Evolutionary conservation across 2,888 invertebrate genomes (phyloP).

Genomic region (Iphiclides podalirius): DNA sequence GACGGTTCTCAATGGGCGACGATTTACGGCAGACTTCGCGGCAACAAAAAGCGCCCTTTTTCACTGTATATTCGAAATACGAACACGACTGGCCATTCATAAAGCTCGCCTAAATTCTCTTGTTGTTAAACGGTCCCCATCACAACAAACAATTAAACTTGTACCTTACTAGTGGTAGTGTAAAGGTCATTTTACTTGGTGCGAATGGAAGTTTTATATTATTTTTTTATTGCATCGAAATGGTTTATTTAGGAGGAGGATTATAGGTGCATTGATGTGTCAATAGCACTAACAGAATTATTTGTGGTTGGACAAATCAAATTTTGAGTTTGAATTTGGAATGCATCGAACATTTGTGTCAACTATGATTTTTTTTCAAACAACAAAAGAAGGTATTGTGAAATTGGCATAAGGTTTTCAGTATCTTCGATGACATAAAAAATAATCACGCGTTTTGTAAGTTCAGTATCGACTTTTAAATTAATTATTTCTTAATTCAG

Average conservation of each 20-base stretch:
- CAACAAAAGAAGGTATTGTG: too few species aligned
- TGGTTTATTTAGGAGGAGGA: constrained; percentile 32
- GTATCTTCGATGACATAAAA: too few species aligned
- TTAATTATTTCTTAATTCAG: too few species aligned
- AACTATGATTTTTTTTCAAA: too few species aligned
- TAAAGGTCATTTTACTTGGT: constrained; percentile 9
- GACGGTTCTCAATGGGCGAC: constrained; percentile 57
- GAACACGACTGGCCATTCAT: constrained; percentile 63
- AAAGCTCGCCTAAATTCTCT: constrained; percentile 35
- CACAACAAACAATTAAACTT: constrained; percentile 8
- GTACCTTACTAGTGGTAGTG: background rate
- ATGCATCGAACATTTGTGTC: background rate
- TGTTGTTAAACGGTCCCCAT: constrained; percentile 20
- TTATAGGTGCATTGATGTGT: constrained; percentile 34
- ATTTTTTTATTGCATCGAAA: constrained; percentile 10
- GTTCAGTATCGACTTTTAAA: too few species aligned
- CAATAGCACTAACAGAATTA: constrained; percentile 31
- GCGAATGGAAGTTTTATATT: background rate
- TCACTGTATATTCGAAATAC: constrained; percentile 46
- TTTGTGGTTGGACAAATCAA: constrained; percentile 27
- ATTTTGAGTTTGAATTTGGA: constrained; percentile 1
- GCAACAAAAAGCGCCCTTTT: constrained; percentile 58
- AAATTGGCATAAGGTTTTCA: too few species aligned
- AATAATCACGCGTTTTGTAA: too few species aligned
- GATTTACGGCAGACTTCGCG: constrained; percentile 73